These are phyloP conservation scores for Dasysyrphus albostriatus DNA, from an alignment of 2,888 invertebrate species.

Conservation along the genomic window DNA sequence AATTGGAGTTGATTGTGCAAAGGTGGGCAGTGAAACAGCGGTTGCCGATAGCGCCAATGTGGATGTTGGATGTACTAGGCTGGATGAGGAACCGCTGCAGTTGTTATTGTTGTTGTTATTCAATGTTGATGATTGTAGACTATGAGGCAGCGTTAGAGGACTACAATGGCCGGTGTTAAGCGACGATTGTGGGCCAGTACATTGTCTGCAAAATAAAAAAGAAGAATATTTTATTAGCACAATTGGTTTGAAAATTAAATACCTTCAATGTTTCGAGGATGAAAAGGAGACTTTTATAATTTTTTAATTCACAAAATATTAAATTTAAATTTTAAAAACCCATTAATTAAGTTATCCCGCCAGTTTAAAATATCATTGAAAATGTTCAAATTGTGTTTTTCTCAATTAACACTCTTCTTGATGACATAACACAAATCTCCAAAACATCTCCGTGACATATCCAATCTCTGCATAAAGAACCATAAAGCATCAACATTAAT, in stretches of 20 bases:
- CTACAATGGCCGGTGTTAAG: slow-evolving; percentile 80
- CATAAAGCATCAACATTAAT: slow-evolving; percentile 44
- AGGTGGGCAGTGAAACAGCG: slow-evolving; percentile 61
- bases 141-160: slow-evolving; percentile 81
- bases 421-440: slow-evolving; percentile 44
- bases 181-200: slow-evolving; percentile 54
- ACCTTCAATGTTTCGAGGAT: not conserved
- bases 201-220: slow-evolving; percentile 59
- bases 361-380: slow-evolving; percentile 17
- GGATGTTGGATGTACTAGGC: slow-evolving; percentile 69
- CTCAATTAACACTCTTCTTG: slow-evolving; percentile 63
- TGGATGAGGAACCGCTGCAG: slow-evolving; percentile 77
- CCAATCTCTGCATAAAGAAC: slow-evolving; percentile 12
- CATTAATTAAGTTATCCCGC: slow-evolving; percentile 17
- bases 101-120: slow-evolving; percentile 68
- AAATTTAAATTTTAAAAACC: not conserved
- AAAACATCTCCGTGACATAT: slow-evolving; percentile 41
- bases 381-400: slow-evolving; percentile 13
- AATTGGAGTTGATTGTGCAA: slow-evolving; percentile 71
- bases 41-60: slow-evolving; percentile 74
- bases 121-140: slow-evolving; percentile 80
- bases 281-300: not conserved
- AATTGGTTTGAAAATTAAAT: too few species aligned
- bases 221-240: not conserved
- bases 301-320: not conserved